Conservation (phyloP, 23 tunicate species). For the Oikopleura albicans region DNA sequence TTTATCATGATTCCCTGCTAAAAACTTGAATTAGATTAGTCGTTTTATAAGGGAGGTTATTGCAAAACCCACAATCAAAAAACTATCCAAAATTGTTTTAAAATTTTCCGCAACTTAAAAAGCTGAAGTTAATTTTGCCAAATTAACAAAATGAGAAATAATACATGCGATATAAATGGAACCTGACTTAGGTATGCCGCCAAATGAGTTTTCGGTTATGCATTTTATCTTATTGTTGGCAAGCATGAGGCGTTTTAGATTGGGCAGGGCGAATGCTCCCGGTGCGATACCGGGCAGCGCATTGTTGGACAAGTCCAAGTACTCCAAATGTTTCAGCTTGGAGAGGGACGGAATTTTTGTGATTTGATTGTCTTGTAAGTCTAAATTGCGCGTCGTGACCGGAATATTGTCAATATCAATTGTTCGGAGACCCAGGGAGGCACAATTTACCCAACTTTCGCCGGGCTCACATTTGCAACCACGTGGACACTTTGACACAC, state of each 20-base stretch:
- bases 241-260: neutral
- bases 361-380: neutral
- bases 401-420: constrained; percentile 1
- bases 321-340: neutral
- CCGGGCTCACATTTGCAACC: neutral
- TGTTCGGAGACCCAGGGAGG: neutral
- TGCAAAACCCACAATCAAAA: no score
- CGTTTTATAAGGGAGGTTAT: no score
- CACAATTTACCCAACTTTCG: neutral
- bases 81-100: no score
- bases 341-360: neutral
- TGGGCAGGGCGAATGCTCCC: neutral
- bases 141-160: no score
- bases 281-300: neutral
- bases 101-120: no score
- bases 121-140: no score
- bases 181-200: neutral
- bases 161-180: no score
- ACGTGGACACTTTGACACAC: neutral
- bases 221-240: neutral
- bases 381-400: neutral
- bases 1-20: no score
- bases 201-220: constrained; percentile 1
- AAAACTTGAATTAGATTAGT: no score
- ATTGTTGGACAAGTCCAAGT: neutral